Base-by-base conservation (phyloP, 2,888 invertebrate genomes). In the Deilephila porcellus region DNA sequence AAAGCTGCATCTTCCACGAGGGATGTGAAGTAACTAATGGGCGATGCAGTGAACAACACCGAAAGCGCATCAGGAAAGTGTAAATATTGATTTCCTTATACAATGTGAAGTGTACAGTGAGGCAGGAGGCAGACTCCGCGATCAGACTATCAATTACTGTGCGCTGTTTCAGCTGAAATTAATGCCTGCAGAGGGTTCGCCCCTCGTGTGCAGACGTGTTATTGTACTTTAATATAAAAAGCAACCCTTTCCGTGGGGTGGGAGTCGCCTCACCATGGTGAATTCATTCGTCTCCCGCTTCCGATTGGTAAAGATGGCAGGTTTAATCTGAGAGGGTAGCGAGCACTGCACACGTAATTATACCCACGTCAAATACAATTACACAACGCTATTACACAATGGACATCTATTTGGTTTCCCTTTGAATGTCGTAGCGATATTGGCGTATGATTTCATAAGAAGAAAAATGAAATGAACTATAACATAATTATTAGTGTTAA, bases 201-300 rank as follows among this genome's bases (percentile, higher is more conserved):
- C 45, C 37, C 45, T 14, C 67, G 45, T 64, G 14, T 64, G 64
- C 67, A 45, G 52, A 64, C 64, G 64, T 52, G 67, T 67, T 67
- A 67, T 67, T 67, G 52, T 67, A 52, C 67, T 45, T 45, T 67
- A 67, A 67, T 67, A 67, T 67, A 52, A 52, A 60, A 67, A 20
- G 52, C 67, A 67, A 45, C 67, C 67, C 52, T 67, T 52, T 45
- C 17, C 29, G 29, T 3, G 67, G 52, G 64, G 4, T 34, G 63
- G 19, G 45, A 14, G 8, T 17, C 32, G 19, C 19, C 19, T 3
- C 34, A 20, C 45, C 25, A 25, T 17, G 25, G 25, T 67, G 67
- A 52, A 52, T 45, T 67, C 67, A 52, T 67, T 45, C 52, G 25
- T 25, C 52, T 14, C 20, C 17, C 25, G 45, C 20, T 67, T 25